These are phyloP conservation scores for Leuciscus waleckii DNA, from an alignment of 2,797 vertebrate genomes.

Conservation along the genomic window DNA sequence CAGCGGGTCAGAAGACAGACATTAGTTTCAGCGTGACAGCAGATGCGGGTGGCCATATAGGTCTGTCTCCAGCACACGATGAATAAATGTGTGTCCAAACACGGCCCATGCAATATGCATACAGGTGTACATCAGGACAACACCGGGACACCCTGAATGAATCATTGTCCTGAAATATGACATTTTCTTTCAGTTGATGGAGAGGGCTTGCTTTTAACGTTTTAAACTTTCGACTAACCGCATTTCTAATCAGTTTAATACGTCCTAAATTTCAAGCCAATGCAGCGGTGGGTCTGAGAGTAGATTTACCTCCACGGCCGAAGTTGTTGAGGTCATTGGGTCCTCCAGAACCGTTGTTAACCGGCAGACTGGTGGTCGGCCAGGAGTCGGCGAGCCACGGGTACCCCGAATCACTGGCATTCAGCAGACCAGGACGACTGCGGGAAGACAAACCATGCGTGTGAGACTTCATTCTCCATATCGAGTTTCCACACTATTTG, in stretches of 20 bases:
- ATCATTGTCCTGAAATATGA: slow-evolving; percentile 6
- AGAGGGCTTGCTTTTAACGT: neutral
- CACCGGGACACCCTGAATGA: neutral
- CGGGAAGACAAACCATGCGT: slow-evolving; percentile 45
- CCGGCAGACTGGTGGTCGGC: slow-evolving; percentile 95
- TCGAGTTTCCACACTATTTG: neutral
- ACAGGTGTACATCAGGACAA: slow-evolving; percentile 51
- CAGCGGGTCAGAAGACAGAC: slow-evolving; percentile 58
- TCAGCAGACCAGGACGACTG: slow-evolving; percentile 94
- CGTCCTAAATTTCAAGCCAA: neutral
- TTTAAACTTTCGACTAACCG: neutral
- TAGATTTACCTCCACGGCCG: slow-evolving; percentile 88
- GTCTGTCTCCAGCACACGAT: slow-evolving; percentile 64
- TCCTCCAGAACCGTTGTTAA: slow-evolving; percentile 91
- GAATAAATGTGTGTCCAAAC: slow-evolving; percentile 68
- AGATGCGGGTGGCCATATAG: slow-evolving; percentile 37
- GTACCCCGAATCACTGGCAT: slow-evolving; percentile 91
- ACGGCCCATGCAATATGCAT: slow-evolving; percentile 58
- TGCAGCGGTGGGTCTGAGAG: slow-evolving; percentile 13
- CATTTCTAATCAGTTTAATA: neutral
- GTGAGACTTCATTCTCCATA: neutral
- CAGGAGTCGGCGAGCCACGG: slow-evolving; percentile 99
- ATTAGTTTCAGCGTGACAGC: slow-evolving; percentile 68
- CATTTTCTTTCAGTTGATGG: neutral
- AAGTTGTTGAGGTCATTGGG: slow-evolving; percentile 95